Conservation (phyloP, 2,888 invertebrate species). For the Eudasyphora cyanicolor region DNA sequence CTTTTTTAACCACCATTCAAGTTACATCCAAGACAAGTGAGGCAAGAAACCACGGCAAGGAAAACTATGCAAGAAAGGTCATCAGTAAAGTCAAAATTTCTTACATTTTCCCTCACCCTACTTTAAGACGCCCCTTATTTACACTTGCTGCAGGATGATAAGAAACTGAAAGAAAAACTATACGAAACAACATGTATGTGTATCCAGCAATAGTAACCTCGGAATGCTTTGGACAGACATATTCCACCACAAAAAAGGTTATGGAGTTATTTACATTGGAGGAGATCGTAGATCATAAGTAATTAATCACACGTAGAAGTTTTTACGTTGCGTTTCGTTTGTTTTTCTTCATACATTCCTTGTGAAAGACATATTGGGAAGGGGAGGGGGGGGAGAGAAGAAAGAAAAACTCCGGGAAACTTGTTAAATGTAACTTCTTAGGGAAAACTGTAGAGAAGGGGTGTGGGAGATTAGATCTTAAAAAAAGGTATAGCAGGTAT, state of each 20-base stretch:
- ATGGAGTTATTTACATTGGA: background rate
- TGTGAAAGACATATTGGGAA: too few species aligned
- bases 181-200: too few species aligned
- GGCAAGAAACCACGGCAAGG: background rate
- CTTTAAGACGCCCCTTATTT: constrained; percentile 4
- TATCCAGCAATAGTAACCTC: too few species aligned
- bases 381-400: too few species aligned
- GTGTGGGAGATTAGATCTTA: too few species aligned
- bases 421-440: too few species aligned
- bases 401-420: too few species aligned
- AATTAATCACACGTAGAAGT: background rate
- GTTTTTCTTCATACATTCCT: background rate
- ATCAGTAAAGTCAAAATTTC: background rate
- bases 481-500: background rate
- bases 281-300: background rate
- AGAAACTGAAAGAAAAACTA: background rate
- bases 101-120: background rate
- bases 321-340: background rate
- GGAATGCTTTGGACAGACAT: background rate
- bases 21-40: background rate
- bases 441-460: too few species aligned
- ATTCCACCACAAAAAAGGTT: background rate
- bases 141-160: background rate
- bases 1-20: background rate
- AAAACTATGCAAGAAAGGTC: too few species aligned